phyloP scores from a whole-genome alignment of 2,113 vertebrate species.

The Peromyscus leucopus region DNA sequence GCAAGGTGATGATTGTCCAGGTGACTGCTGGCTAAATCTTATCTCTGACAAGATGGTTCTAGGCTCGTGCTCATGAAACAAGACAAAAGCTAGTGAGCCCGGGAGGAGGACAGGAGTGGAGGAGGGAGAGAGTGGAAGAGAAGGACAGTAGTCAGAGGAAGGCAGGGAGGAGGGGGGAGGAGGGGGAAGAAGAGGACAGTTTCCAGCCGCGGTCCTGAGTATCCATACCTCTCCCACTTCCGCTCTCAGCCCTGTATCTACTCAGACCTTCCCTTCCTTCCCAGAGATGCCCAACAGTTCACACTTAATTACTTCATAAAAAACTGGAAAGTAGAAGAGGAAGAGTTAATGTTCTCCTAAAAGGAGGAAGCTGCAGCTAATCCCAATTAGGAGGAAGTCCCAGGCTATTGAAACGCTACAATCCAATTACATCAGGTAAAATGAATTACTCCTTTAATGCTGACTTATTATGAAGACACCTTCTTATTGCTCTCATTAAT shows the following conservation, averaged over 20 bases:
- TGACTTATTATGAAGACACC: conserved; percentile 94
- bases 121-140: too few species aligned
- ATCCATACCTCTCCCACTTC: background rate
- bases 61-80: background rate
- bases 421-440: conserved; percentile 93
- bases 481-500: conserved; percentile 98
- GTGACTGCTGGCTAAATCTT: background rate
- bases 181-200: too few species aligned
- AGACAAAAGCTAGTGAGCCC: background rate
- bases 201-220: accelerated
- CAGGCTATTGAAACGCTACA: conserved; percentile 90
- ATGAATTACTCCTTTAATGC: conserved; percentile 95
- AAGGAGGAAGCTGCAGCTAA: conserved; percentile 89
- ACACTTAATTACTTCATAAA: conserved; percentile 89
- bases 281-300: conserved; percentile 83
- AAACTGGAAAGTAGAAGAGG: conserved; percentile 84
- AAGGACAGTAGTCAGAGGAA: too few species aligned
- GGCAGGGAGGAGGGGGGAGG: too few species aligned
- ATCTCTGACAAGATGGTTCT: background rate
- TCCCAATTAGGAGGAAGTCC: conserved; percentile 92
- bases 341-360: conserved; percentile 89
- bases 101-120: background rate
- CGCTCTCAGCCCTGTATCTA: conserved; percentile 55
- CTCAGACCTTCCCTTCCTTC: conserved; percentile 86
- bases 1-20: accelerated